phyloP scores from a whole-genome alignment of 2,797 vertebrate species.

The Pantherophis vulpinus region DNA sequence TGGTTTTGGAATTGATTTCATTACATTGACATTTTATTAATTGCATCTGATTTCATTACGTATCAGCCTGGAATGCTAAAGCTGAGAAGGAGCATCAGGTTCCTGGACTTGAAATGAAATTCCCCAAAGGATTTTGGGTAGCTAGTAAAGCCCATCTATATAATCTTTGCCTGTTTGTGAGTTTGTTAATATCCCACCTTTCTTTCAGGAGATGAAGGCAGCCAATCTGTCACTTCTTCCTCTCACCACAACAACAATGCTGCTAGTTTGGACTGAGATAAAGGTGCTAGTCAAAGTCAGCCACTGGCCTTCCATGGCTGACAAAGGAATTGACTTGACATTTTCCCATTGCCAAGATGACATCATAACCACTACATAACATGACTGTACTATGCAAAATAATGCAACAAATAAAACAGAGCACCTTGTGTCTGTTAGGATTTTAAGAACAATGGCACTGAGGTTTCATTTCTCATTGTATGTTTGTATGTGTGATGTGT shows the following conservation, averaged over 20 bases:
- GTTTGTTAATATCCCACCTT: neutral
- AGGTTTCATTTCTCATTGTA: neutral
- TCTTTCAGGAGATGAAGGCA: neutral
- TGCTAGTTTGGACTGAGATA: neutral
- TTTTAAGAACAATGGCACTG: slow-evolving; percentile 23
- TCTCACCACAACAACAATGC: neutral
- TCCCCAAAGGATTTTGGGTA: slow-evolving; percentile 11
- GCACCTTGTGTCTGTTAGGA: neutral
- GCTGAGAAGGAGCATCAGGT: neutral
- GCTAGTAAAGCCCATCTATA: neutral
- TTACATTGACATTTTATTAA: neutral
- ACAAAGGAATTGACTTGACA: neutral
- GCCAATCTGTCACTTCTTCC: neutral
- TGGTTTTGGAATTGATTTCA: slow-evolving; percentile 37
- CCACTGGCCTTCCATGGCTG: neutral
- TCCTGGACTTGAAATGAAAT: neutral
- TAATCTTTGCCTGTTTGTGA: neutral
- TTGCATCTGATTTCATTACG: slow-evolving; percentile 1
- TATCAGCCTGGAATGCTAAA: neutral
- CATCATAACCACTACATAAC: neutral
- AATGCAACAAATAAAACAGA: neutral
- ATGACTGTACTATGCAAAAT: neutral
- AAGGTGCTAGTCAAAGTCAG: neutral
- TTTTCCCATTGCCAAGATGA: neutral
- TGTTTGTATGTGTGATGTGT: slow-evolving; percentile 18